Evolutionary conservation across 2,888 invertebrate genomes (phyloP), one percentile per base, ranked within the genome.

Genomic region (Pteria penguin): DNA sequence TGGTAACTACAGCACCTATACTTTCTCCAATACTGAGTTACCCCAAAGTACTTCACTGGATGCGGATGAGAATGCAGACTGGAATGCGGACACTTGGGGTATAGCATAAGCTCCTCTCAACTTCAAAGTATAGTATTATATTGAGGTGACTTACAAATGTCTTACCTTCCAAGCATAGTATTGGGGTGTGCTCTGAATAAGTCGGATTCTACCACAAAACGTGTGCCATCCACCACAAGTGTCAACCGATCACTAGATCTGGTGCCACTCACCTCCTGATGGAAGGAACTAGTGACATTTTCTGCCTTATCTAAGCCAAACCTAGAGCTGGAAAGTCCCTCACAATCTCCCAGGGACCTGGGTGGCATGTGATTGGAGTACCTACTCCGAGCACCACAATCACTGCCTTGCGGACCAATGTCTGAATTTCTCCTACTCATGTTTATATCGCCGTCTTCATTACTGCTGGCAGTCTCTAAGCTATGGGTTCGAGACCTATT

Each of bases 101-200:
- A n/a, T n/a, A n/a, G n/a, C n/a, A n/a, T n/a, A n/a, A n/a, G n/a
- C n/a, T n/a, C n/a, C n/a, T n/a, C n/a, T n/a, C n/a, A n/a, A n/a
- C n/a, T n/a, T n/a, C n/a, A n/a, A n/a, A n/a, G n/a, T n/a, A n/a
- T n/a, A n/a, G n/a, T n/a, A n/a, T n/a, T n/a, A n/a, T n/a, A n/a
- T n/a, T n/a, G n/a, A n/a, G n/a, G n/a, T n/a, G n/a, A n/a, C n/a
- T n/a, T n/a, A n/a, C n/a, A 45, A 45, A 45, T 45, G 27, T 75
- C 87, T 76, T 86, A 94, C 94, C 94, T 93, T n/a, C 99, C 99
- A 36, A 99, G 93, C 98, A 99, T 98, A 0, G 99, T 99, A 91
- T 99, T 98, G 0, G 99, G 98, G 93, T 98, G 97, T 2, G 97
- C 96, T 11, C 96, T 96, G 89, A 99, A 97, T 79, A 98, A 94